Percentiles rank a stretch among this genome's conserved stretches.
phyloP scores from a whole-genome alignment of 2,888 invertebrate species.

The Tryphoninae sp. region DNA sequence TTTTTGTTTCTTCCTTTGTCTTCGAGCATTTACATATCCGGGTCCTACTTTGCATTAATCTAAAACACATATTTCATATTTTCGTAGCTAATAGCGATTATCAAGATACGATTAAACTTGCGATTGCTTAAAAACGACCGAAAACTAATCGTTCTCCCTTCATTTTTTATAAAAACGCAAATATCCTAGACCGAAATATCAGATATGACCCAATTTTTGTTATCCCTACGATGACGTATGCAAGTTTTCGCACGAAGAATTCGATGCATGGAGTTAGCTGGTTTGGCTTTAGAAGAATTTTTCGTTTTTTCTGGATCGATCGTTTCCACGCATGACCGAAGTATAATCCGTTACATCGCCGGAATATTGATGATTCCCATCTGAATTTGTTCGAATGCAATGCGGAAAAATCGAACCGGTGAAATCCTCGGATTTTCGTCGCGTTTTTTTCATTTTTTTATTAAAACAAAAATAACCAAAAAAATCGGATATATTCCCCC shows the following conservation, averaged over 20 bases:
- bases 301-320: constrained; percentile 58
- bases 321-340: constrained; percentile 64
- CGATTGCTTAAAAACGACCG: too few species aligned
- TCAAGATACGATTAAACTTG: background rate
- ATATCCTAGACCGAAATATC: background rate
- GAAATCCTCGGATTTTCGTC: background rate
- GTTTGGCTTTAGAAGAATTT: constrained; percentile 3
- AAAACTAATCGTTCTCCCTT: too few species aligned
- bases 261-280: constrained; percentile 5
- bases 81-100: background rate
- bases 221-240: constrained; percentile 4
- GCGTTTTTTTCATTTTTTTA: background rate
- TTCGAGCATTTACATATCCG: constrained; percentile 9
- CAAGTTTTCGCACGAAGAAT: constrained; percentile 23
- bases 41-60: too few species aligned
- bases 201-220: background rate
- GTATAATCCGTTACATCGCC: constrained; percentile 48
- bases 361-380: constrained; percentile 54
- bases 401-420: constrained; percentile 1
- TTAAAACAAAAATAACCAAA: background rate
- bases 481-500: too few species aligned
- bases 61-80: background rate
- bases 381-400: constrained; percentile 22
- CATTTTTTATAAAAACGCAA: too few species aligned
- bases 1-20: constrained; percentile 54